Conservation (phyloP, 92 coral and sea anemone species). For the Palythoa heliodiscus region DNA sequence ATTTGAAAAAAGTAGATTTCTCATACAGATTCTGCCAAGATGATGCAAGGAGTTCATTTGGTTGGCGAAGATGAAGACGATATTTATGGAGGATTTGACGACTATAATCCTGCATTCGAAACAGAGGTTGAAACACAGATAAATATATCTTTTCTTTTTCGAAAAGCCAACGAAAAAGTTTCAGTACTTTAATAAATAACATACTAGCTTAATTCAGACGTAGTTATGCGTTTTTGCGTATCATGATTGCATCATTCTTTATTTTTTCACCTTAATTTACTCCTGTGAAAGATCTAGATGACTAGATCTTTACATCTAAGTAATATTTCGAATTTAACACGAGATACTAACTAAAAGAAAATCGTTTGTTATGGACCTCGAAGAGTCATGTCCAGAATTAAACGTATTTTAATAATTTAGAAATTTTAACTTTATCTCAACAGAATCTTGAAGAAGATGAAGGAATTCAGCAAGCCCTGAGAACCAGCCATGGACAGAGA, state of each 20-base stretch:
- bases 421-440: neutral
- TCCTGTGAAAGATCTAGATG: too few species aligned
- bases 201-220: too few species aligned
- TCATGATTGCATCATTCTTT: too few species aligned
- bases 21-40: slow-evolving; percentile 5
- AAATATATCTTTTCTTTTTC: too few species aligned
- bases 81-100: slow-evolving; percentile 95
- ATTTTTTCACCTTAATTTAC: too few species aligned
- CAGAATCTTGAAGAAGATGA: slow-evolving; percentile 99
- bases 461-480: slow-evolving; percentile 95
- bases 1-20: neutral
- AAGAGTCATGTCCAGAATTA: neutral
- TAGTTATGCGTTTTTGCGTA: too few species aligned
- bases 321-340: too few species aligned
- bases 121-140: slow-evolving; percentile 73
- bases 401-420: neutral
- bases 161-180: too few species aligned
- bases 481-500: slow-evolving; percentile 98
- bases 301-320: too few species aligned
- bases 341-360: neutral
- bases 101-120: slow-evolving; percentile 97
- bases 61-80: slow-evolving; percentile 98
- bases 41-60: slow-evolving; percentile 91
- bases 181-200: too few species aligned
- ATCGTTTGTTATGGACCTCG: neutral